Percentiles rank a stretch among this genome's conserved stretches.
These are phyloP conservation scores for Drosophila pegasa DNA, from an alignment of 2,888 invertebrate genomes.

Conservation along the genomic window DNA sequence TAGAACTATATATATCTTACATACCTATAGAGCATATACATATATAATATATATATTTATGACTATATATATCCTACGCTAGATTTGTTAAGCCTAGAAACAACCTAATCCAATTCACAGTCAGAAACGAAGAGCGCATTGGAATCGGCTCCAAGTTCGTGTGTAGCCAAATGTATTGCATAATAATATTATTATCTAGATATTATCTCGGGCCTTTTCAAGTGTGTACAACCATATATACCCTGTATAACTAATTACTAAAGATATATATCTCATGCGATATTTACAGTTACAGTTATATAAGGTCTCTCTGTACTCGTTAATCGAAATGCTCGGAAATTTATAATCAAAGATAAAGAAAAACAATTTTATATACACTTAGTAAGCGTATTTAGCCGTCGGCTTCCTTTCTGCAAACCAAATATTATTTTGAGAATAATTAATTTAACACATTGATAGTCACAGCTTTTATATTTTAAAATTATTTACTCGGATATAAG, in stretches of 20 bases:
- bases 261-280: constrained; percentile 37
- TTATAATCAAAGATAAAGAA: constrained; percentile 19
- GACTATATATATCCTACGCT: constrained; percentile 34
- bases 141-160: constrained; percentile 52
- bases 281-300: constrained; percentile 34
- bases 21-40: constrained; percentile 36
- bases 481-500: constrained; percentile 28
- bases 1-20: constrained; percentile 20
- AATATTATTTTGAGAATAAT: constrained; percentile 66
- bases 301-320: constrained; percentile 11
- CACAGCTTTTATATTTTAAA: constrained; percentile 63
- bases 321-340: constrained; percentile 34
- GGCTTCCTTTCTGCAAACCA: constrained; percentile 75
- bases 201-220: constrained; percentile 67
- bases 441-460: constrained; percentile 59
- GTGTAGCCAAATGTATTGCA: constrained; percentile 77
- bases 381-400: constrained; percentile 33
- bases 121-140: constrained; percentile 43
- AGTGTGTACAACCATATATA: constrained; percentile 65
- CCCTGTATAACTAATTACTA: constrained; percentile 31
- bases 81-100: constrained; percentile 29
- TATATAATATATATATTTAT: constrained; percentile 41
- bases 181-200: constrained; percentile 43
- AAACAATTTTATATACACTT: constrained; percentile 23
- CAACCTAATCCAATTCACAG: constrained; percentile 57